Conservation (phyloP, 2,113 vertebrate genomes). For the Gavialis gangeticus region DNA sequence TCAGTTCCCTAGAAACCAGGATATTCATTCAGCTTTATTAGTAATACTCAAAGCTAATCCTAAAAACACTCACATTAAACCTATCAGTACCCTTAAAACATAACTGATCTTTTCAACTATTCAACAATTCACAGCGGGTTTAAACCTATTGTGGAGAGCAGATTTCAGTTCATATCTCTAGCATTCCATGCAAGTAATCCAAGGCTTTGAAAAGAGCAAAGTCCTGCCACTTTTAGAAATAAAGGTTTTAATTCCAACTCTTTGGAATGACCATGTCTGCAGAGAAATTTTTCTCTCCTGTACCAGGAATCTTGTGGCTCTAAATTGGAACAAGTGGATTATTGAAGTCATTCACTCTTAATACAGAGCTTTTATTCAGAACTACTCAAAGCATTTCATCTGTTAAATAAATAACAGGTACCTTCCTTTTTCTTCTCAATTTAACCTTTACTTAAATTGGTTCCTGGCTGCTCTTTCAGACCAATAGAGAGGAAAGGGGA, state of each 20-base stretch:
- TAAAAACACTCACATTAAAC: constrained; percentile 8
- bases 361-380: neutral
- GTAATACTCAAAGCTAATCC: constrained; percentile 17
- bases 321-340: neutral
- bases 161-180: constrained; percentile 40
- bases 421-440: constrained; percentile 24
- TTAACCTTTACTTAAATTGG: neutral
- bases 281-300: constrained; percentile 18
- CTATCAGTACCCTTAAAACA: constrained; percentile 33
- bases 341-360: constrained; percentile 12
- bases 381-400: neutral
- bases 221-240: constrained; percentile 32
- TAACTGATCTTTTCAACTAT: neutral
- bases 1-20: neutral
- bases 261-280: constrained; percentile 27
- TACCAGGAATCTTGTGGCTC: constrained; percentile 7
- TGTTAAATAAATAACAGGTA: constrained; percentile 31
- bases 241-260: constrained; percentile 35
- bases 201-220: constrained; percentile 11
- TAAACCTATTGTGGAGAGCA: constrained; percentile 31
- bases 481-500: neutral
- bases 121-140: constrained; percentile 1
- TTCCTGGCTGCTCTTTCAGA: neutral
- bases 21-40: constrained; percentile 6
- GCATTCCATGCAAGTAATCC: constrained; percentile 15